A percentile compares a stretch with the other conserved stretches of the same genome.
phyloP scores from a whole-genome alignment of 2,797 vertebrate species.

The Spatula clypeata region DNA sequence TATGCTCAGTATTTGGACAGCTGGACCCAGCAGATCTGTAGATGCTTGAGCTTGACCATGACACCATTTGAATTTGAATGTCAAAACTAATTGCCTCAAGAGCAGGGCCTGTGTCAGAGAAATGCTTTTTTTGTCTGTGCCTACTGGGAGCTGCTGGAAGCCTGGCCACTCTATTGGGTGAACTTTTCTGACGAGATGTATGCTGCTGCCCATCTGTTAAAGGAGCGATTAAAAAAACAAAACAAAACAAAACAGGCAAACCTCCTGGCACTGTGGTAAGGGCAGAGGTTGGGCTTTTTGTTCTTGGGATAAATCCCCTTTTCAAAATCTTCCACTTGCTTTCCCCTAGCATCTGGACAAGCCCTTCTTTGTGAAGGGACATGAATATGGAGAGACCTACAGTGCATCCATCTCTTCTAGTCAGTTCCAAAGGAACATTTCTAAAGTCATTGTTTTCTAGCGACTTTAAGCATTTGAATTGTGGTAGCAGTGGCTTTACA shows the following conservation, averaged over 20 bases:
- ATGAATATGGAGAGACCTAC: slow-evolving; percentile 67
- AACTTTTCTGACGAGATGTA: background rate
- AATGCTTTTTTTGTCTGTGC: background rate
- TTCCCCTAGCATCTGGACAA: slow-evolving; percentile 44
- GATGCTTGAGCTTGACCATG: background rate
- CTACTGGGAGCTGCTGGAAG: rapidly evolving
- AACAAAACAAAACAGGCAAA: background rate
- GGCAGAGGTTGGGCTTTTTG: slow-evolving; percentile 63
- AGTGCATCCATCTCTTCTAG: background rate
- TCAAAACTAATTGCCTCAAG: background rate
- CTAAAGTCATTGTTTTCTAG: slow-evolving; percentile 37
- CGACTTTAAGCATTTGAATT: background rate
- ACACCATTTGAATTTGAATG: slow-evolving; percentile 10
- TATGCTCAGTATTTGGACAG: background rate
- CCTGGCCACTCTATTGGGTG: background rate
- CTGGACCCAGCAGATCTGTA: background rate
- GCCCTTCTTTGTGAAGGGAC: slow-evolving; percentile 41
- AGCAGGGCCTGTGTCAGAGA: background rate
- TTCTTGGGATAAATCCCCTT: slow-evolving; percentile 56
- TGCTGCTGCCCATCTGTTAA: slow-evolving; percentile 30
- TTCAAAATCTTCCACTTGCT: background rate
- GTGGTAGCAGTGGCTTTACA: slow-evolving; percentile 15
- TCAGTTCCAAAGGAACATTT: slow-evolving; percentile 56
- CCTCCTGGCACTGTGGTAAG: background rate
- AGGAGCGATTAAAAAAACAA: background rate